A percentile compares a stretch with the other conserved stretches of the same genome.
phyloP scores from a whole-genome alignment of 2,113 vertebrate genomes.

The Brachyhypopomus occidentalis region DNA sequence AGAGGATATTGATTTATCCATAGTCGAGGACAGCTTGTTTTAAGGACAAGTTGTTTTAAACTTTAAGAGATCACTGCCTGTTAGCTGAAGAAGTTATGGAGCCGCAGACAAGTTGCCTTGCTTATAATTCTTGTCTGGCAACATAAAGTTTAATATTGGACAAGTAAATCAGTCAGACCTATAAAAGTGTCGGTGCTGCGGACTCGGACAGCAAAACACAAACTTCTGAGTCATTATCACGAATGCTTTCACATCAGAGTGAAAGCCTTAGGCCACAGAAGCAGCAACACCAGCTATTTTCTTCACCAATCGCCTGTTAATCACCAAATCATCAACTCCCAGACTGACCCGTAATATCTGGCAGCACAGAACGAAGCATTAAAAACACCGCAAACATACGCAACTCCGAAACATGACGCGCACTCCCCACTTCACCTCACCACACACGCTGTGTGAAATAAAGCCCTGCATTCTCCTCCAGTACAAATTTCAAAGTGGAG shows the following conservation, averaged over 20 bases:
- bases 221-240: background rate
- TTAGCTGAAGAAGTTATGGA: background rate
- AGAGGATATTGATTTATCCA: slow-evolving; percentile 4
- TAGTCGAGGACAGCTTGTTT: background rate
- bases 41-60: background rate
- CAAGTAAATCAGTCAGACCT: background rate
- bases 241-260: background rate
- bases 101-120: too few relatives aligned
- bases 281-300: background rate
- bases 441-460: background rate
- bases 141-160: background rate
- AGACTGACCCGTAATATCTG: background rate
- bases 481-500: background rate
- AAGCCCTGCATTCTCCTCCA: background rate
- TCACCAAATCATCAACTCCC: background rate
- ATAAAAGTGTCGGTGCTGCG: background rate
- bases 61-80: background rate
- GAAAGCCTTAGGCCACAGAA: background rate
- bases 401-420: background rate
- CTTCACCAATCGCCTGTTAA: background rate
- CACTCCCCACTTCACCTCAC: background rate
- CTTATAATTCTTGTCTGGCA: slow-evolving; percentile 2
- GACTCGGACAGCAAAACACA: background rate
- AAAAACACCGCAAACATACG: background rate
- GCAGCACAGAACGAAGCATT: background rate